Evolutionary conservation across 1,140 invertebrate genomes (phyloP).

Genomic region (Scylla paramamosain): DNA sequence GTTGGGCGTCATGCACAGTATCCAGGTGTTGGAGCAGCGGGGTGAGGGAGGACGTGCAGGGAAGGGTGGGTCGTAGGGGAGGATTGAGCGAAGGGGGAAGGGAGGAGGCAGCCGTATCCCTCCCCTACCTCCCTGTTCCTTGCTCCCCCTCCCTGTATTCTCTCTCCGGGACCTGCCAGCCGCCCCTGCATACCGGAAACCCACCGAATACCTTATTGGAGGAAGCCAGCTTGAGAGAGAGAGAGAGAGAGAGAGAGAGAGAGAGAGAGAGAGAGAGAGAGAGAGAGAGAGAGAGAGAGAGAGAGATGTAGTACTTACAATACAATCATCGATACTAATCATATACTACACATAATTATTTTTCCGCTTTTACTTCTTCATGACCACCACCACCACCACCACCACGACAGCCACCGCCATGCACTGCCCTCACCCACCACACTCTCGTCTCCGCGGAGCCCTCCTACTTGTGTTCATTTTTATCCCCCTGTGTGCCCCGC

Average conservation of each 20-base stretch:
- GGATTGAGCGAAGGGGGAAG: not conserved
- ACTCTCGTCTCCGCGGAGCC: not conserved
- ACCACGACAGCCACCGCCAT: not conserved
- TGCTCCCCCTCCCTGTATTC: not conserved
- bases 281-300: constrained; percentile 31
- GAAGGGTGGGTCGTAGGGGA: not conserved
- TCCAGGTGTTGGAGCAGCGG: not conserved
- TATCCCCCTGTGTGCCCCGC: not conserved
- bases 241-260: constrained; percentile 48
- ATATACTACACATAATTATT: not conserved
- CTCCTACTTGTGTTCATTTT: not conserved
- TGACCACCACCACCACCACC: too few species aligned
- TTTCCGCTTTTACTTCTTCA: too few species aligned
- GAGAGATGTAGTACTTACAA: not conserved
- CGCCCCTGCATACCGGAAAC: constrained; percentile 35
- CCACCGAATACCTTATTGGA: constrained; percentile 27
- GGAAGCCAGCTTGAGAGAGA: constrained; percentile 5
- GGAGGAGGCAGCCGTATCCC: not conserved
- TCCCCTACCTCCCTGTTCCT: not conserved
- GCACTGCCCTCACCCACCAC: not conserved
- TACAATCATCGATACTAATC: too few species aligned
- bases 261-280: constrained; percentile 48
- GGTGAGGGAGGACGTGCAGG: not conserved
- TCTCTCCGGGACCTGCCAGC: not conserved
- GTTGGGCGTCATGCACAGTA: not conserved